These are phyloP conservation scores for Plecotus auritus DNA, from an alignment of 2,113 vertebrate species.

Conservation along the genomic window DNA sequence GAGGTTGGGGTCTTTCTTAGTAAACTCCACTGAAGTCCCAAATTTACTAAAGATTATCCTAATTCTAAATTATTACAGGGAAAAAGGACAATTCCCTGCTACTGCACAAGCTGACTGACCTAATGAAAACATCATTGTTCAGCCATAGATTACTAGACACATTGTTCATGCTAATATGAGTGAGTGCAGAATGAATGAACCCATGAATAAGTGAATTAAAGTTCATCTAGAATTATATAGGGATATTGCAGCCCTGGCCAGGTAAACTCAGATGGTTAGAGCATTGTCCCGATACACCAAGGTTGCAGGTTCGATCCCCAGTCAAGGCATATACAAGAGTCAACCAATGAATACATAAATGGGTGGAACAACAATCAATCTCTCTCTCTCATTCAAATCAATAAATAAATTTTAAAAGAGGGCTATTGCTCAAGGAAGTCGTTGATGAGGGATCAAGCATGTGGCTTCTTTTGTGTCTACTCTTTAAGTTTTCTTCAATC, in stretches of 20 bases:
- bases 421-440: neutral
- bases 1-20: neutral
- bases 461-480: neutral
- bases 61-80: neutral
- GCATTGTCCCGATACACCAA: neutral
- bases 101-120: neutral
- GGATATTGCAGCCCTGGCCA: neutral
- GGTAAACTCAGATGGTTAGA: neutral
- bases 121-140: neutral
- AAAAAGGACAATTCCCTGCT: neutral
- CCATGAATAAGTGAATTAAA: neutral
- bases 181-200: neutral
- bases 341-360: neutral
- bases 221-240: neutral
- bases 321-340: neutral
- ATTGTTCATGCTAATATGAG: neutral
- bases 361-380: neutral
- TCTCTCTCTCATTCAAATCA: neutral
- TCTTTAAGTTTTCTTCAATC: neutral
- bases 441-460: neutral
- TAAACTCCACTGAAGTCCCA: neutral
- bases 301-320: neutral
- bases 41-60: neutral
- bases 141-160: neutral
- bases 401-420: neutral